Conservation (phyloP, 2,888 invertebrate genomes). For the Crossocerus cetratus region DNA sequence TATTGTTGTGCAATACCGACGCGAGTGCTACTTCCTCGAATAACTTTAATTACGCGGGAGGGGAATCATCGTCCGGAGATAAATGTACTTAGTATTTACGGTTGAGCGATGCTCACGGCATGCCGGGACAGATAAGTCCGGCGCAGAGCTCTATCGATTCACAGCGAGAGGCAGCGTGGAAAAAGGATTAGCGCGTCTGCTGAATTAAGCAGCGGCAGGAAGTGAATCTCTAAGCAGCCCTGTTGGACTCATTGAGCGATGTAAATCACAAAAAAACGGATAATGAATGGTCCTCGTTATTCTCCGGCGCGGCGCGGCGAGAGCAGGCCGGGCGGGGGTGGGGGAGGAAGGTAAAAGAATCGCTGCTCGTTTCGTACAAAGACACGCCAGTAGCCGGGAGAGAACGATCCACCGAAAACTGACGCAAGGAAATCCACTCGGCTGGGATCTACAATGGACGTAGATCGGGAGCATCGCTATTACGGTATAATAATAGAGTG, state of each 20-base stretch:
- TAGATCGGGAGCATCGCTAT: conserved; percentile 60
- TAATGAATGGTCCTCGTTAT: conserved; percentile 42
- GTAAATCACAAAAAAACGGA: conserved; percentile 40
- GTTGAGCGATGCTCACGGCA: no score
- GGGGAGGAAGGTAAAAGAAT: conserved; percentile 23
- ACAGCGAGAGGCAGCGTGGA: neutral
- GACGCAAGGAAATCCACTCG: conserved; percentile 56
- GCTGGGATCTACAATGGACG: conserved; percentile 55
- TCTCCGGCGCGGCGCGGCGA: conserved; percentile 17
- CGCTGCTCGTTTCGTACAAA: conserved; percentile 45
- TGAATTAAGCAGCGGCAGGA: conserved; percentile 25
- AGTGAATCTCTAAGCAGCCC: conserved; percentile 45
- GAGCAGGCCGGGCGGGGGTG: no score
- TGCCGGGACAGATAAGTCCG: neutral
- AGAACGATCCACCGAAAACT: conserved; percentile 32
- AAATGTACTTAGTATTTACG: no score
- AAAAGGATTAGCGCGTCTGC: neutral
- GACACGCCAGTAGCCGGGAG: conserved; percentile 36
- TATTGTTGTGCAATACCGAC: neutral
- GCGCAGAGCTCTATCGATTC: neutral
- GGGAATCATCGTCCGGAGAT: neutral
- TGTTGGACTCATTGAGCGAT: conserved; percentile 46
- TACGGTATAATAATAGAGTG: conserved; percentile 60
- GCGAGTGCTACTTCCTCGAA: neutral
- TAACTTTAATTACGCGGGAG: neutral